These are phyloP conservation scores for Lanius ludovicianus DNA, from an alignment of 2,113 vertebrate species.

Conservation along the genomic window DNA sequence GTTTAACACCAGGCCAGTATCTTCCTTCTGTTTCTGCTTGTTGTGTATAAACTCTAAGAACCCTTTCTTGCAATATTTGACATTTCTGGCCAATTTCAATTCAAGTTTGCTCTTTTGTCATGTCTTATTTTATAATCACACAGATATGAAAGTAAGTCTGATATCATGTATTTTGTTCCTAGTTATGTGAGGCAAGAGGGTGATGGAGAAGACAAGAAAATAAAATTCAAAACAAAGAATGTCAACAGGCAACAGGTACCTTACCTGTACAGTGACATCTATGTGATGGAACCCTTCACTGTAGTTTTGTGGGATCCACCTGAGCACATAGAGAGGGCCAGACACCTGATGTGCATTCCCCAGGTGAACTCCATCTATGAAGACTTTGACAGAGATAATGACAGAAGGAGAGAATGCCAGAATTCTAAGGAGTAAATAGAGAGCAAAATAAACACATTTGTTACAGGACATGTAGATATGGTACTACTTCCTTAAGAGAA, in stretches of 20 bases:
- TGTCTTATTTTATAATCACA: background rate
- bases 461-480: background rate
- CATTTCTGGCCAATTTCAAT: background rate
- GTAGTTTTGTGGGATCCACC: slow-evolving; percentile 87
- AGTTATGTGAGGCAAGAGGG: background rate
- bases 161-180: background rate
- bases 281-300: slow-evolving; percentile 85
- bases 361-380: slow-evolving; percentile 78
- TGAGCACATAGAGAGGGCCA: slow-evolving; percentile 88
- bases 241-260: background rate
- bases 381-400: slow-evolving; percentile 83
- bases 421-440: slow-evolving; percentile 76
- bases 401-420: slow-evolving; percentile 88
- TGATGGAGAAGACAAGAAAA: background rate
- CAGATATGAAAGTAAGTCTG: background rate
- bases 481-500: background rate
- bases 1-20: background rate
- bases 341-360: slow-evolving; percentile 79
- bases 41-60: background rate
- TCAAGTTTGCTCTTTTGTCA: background rate
- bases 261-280: slow-evolving; percentile 86
- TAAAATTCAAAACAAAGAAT: background rate
- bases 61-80: background rate
- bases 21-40: background rate
- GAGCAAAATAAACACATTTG: slow-evolving; percentile 43